These are phyloP conservation scores for Dryobotodes eremita DNA, from an alignment of 2,888 invertebrate genomes.

Conservation along the genomic window DNA sequence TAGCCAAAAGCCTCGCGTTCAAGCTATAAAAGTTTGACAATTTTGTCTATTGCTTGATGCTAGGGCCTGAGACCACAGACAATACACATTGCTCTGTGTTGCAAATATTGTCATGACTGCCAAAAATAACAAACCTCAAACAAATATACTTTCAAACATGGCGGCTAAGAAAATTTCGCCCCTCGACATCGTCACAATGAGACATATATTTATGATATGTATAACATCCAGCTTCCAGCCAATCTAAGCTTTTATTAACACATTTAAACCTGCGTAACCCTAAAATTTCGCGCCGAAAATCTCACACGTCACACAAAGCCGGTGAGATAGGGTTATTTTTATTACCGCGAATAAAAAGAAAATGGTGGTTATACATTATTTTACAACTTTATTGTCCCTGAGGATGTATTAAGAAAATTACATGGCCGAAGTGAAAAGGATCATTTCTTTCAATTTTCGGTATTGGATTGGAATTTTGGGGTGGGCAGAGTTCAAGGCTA, in stretches of 20 bases:
- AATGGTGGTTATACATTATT: constrained; percentile 60
- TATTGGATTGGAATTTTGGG: constrained; percentile 36
- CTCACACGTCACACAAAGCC: constrained; percentile 62
- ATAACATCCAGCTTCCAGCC: neutral
- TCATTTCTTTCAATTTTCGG: constrained; percentile 61
- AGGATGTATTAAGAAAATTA: constrained; percentile 64
- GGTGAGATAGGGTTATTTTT: constrained; percentile 70
- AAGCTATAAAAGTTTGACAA: no score
- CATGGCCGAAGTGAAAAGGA: constrained; percentile 50
- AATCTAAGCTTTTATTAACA: constrained; percentile 48
- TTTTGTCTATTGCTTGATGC: no score
- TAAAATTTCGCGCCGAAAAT: constrained; percentile 51
- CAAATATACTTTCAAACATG: neutral
- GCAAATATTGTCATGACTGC: no score
- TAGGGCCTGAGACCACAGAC: no score
- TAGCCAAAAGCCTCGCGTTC: no score
- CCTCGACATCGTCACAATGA: neutral
- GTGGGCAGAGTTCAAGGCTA: constrained; percentile 22
- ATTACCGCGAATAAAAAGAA: constrained; percentile 64
- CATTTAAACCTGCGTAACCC: constrained; percentile 49
- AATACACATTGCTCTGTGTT: no score
- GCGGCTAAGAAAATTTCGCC: neutral
- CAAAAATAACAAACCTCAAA: neutral
- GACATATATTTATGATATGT: constrained; percentile 1
- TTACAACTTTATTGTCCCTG: constrained; percentile 63